Conservation (phyloP, 2,888 invertebrate genomes). For the Polymixis lichenea region DNA sequence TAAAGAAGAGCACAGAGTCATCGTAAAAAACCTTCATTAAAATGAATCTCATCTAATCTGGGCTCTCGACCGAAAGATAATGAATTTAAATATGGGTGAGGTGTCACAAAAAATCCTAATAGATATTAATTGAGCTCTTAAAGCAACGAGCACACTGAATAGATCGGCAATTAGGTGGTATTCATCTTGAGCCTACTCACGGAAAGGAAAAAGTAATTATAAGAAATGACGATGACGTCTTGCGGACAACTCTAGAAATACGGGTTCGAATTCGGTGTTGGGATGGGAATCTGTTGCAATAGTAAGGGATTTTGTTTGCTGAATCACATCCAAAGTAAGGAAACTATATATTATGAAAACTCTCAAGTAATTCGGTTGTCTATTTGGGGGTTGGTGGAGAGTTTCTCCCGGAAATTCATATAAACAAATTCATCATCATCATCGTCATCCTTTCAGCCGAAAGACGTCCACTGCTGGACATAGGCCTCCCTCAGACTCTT, state of each 20-base stretch:
- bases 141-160: slow-evolving; percentile 79
- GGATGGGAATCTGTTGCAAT: slow-evolving; percentile 49
- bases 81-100: slow-evolving; percentile 72
- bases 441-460: too few relatives aligned
- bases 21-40: slow-evolving; percentile 13
- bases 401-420: too few relatives aligned
- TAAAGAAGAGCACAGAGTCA: not conserved
- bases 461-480: too few relatives aligned
- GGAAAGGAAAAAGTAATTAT: slow-evolving; percentile 83
- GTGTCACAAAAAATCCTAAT: slow-evolving; percentile 74
- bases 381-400: not conserved
- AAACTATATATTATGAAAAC: not conserved
- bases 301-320: not conserved
- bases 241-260: slow-evolving; percentile 76
- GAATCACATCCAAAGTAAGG: not conserved
- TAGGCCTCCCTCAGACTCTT: too few relatives aligned
- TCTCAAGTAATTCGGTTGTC: not conserved
- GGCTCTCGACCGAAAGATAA: slow-evolving; percentile 51
- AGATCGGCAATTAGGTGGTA: slow-evolving; percentile 85
- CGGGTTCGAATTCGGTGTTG: slow-evolving; percentile 67
- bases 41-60: slow-evolving; percentile 46
- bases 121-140: slow-evolving; percentile 79
- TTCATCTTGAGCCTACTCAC: slow-evolving; percentile 79
- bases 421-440: too few relatives aligned
- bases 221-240: slow-evolving; percentile 84